These are phyloP conservation scores for Dallia pectoralis DNA, from an alignment of 2,797 vertebrate genomes.

Conservation along the genomic window DNA sequence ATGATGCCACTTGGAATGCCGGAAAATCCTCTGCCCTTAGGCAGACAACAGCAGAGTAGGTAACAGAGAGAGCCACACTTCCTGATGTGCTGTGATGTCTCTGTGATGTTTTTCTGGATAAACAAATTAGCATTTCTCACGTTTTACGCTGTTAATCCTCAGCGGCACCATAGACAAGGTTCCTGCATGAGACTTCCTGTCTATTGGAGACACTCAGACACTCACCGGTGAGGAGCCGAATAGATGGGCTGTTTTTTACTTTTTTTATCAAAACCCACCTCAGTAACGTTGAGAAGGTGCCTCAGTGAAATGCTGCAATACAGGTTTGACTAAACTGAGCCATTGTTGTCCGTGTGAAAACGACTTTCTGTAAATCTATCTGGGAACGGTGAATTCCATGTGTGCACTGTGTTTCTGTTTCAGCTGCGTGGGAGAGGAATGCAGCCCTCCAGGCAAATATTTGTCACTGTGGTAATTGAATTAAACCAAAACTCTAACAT, in stretches of 20 bases:
- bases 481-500: too few species aligned
- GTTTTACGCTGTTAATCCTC: conserved; percentile 16
- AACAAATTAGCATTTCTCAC: conserved; percentile 15
- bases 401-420: background rate
- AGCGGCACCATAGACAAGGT: conserved; percentile 1
- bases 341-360: background rate
- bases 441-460: conserved; percentile 28
- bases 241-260: too few species aligned
- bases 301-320: too few species aligned
- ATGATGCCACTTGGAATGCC: too few species aligned
- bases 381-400: background rate
- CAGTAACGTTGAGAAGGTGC: too few species aligned
- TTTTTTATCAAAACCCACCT: too few species aligned
- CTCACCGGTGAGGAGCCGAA: too few species aligned
- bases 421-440: conserved; percentile 18
- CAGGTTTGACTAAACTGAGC: background rate
- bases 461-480: conserved; percentile 25
- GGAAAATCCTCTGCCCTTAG: background rate
- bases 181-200: conserved; percentile 34
- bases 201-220: conserved; percentile 11
- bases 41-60: background rate
- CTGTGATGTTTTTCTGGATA: conserved; percentile 23
- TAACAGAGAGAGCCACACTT: background rate
- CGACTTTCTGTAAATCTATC: background rate
- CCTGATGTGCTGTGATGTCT: conserved; percentile 2